Evolutionary conservation across 2,797 vertebrate genomes (phyloP), one percentile per base, ranked within the genome.

Genomic region (Calcarius lapponicus): DNA sequence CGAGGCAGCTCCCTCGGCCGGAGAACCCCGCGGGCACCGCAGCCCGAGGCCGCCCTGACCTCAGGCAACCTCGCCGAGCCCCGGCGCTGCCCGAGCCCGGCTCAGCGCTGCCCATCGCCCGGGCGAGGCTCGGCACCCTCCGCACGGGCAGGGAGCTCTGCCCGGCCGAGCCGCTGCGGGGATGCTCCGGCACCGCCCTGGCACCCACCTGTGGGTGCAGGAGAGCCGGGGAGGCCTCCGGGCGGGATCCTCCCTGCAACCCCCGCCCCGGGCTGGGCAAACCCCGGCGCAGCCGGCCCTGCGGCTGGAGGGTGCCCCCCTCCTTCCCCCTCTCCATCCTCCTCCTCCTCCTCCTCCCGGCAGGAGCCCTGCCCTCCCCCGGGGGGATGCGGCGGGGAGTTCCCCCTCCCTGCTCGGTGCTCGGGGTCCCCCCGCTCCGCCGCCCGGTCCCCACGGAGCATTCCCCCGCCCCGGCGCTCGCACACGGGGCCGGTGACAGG

Each of bases 401-500:
- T 50, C 60, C 65, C 69, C 64, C 53, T 29, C 81, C 61, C 43
- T 8, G 32, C 72, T 51, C 45, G 29, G 32, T 9, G 34, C 58
- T 57, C 47, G 31, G 48, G 24, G 58, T 43, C n/a, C 70, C 50
- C 62, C 45, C 71, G 25, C 53, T 60, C 51, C n/a, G 12, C 29
- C 81, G 26, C 17, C 45, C 32, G 48, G 6, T 83, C 76, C 72
- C 69, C 38, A 16, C 29, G 61, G 78, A 42, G 73, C 79, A 67
- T 62, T 67, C 72, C 58, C 20, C 36, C 31, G 12, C 42, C 42
- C 38, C 7, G 57, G 56, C 51, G 79, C 76, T 85, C 86, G 88
- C 96, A 96, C 96, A 89, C 21, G 95, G 91, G 86, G 80, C 80
- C 48, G 67, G 29, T 88, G 89, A 80, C 92, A 83, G 64, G 82